phyloP scores from a whole-genome alignment of 2,797 vertebrate genomes.

The Merluccius polli region DNA sequence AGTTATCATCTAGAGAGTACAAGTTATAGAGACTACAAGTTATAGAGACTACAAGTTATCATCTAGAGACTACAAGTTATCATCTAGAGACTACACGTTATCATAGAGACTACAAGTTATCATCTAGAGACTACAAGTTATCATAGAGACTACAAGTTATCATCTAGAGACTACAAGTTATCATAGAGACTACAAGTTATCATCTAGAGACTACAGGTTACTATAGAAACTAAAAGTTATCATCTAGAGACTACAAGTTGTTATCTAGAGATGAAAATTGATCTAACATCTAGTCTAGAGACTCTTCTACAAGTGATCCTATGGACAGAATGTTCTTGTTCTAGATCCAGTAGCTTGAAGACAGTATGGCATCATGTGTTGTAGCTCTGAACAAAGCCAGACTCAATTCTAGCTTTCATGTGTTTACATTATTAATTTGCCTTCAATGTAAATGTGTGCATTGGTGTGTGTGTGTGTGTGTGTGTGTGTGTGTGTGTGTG shows the following conservation, averaged over 20 bases:
- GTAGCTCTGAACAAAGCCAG: background rate
- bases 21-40: background rate
- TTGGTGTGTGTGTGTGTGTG: conserved; percentile 11
- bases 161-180: background rate
- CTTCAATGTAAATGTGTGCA: background rate
- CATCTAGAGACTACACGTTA: too few relatives aligned
- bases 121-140: background rate
- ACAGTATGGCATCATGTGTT: background rate
- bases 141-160: background rate
- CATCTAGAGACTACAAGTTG: background rate
- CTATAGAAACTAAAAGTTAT: background rate
- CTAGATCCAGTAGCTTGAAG: background rate
- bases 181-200: too few relatives aligned
- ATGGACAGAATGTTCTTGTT: too few relatives aligned
- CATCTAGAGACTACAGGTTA: too few relatives aligned
- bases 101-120: background rate
- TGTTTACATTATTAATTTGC: background rate
- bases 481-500: conserved; percentile 18
- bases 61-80: too few relatives aligned
- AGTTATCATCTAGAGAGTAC: background rate
- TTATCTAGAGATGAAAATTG: background rate
- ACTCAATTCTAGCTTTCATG: too few relatives aligned
- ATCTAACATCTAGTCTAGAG: too few relatives aligned
- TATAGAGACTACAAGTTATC: background rate
- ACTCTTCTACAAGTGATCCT: too few relatives aligned